Conservation (phyloP, 2,888 invertebrate genomes). For the Heterodera filipjevi region DNA sequence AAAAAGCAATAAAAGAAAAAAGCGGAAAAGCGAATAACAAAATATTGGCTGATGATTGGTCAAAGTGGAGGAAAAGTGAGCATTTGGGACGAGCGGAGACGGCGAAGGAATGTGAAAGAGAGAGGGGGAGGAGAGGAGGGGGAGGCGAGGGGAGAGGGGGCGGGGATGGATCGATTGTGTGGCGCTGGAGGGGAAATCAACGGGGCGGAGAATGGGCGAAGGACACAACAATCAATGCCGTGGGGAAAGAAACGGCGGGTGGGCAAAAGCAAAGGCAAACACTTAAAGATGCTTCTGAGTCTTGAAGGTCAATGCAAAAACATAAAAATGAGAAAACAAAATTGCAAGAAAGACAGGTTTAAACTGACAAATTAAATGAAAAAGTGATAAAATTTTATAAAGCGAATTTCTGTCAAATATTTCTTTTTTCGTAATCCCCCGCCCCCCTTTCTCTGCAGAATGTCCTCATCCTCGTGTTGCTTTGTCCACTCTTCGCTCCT, state of each 20-base stretch:
- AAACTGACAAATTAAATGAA: too few relatives aligned
- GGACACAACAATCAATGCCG: background rate
- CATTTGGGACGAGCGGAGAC: background rate
- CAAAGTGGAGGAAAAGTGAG: background rate
- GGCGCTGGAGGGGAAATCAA: background rate
- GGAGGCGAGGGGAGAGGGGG: background rate
- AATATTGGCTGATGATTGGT: slow-evolving; percentile 4
- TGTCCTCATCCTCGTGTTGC: background rate
- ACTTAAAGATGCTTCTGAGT: too few relatives aligned
- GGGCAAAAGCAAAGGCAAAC: background rate
- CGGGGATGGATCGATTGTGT: slow-evolving; percentile 1
- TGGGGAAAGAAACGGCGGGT: slow-evolving; percentile 8
- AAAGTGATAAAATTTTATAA: too few relatives aligned
- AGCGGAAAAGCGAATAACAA: background rate
- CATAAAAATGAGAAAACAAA: too few relatives aligned
- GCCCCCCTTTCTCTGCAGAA: background rate
- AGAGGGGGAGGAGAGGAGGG: background rate
- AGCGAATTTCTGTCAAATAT: too few relatives aligned
- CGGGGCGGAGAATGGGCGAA: background rate
- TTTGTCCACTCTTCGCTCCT: background rate
- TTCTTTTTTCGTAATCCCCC: background rate
- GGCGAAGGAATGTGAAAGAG: background rate
- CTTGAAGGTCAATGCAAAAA: too few relatives aligned
- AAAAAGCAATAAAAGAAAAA: background rate
- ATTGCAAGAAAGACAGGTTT: background rate